Percentiles rank a stretch among this genome's conserved stretches.
Conservation (phyloP, 2,888 invertebrate genomes). For the Drosophila yooni region DNA sequence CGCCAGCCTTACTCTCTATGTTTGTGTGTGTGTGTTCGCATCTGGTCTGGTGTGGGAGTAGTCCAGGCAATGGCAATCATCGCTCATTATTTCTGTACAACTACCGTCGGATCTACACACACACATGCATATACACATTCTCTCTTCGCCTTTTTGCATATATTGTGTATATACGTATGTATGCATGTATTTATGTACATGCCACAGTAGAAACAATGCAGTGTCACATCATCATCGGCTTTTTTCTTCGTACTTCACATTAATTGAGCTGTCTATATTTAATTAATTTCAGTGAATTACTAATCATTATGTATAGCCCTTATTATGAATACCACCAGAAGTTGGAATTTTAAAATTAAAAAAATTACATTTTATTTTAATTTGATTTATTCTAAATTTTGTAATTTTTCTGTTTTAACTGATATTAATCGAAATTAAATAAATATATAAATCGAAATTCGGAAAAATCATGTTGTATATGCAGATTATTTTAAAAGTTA, state of each 20-base stretch:
- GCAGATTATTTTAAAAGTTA: neutral
- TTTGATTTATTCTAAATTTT: neutral
- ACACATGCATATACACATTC: no score
- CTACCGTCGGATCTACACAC: conserved; percentile 54
- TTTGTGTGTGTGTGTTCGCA: conserved; percentile 1
- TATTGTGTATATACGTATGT: conserved; percentile 3
- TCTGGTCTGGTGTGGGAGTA: conserved; percentile 64
- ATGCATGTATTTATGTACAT: neutral
- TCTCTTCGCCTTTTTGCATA: neutral
- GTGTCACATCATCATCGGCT: neutral
- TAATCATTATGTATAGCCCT: neutral
- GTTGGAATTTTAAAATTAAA: neutral
- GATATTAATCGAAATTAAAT: neutral
- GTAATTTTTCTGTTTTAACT: neutral
- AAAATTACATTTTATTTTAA: neutral
- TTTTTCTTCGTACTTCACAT: neutral
- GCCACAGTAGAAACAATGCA: neutral
- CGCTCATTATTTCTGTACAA: conserved; percentile 63
- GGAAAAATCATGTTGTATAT: neutral
- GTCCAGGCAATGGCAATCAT: conserved; percentile 58
- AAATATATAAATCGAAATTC: neutral
- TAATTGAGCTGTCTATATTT: neutral
- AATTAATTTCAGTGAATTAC: neutral
- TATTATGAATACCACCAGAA: neutral
- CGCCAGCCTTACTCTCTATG: neutral